Base-by-base conservation (phyloP, 2,888 invertebrate genomes). In the Cabera pusaria region DNA sequence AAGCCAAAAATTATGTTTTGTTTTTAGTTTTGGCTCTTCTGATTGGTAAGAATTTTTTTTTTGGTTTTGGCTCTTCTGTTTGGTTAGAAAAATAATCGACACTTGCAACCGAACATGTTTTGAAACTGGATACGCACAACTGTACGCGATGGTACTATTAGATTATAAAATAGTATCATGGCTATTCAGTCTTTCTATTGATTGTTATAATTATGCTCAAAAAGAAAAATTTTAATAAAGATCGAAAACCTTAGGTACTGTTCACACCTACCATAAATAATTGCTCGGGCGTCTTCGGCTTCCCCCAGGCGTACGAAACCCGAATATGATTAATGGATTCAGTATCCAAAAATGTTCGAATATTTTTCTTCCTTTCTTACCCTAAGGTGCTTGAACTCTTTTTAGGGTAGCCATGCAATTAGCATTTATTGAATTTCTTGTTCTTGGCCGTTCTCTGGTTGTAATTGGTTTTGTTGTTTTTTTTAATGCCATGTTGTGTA, bases 251-350 rank as follows among this genome's bases (percentile, higher is more conserved):
- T 22, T 16, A 1, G 2, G 5, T 5, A 6, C 1, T 7, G 10
- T 1, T 6, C 6, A 19, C 3, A 9, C 2, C 6, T 6, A 0
- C 1, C 3, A 6, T 11, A 17, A 17, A 21, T 5, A 27, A n/a
- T 19, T 12, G 17, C 16, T 38, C 34, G 22, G 9, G 25, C 29
- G 28, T 29, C 29, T 24, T 41, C 37, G 42, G 33, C 35, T 32
- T 60, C 67, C 75, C 66, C 56, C 61, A 43, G 72, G 77, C 73
- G 56, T 48, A 57, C 44, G 63, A 60, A 61, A 52, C 56, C 47
- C 47, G 52, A 59, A 51, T 59, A 72, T 80, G 78, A 80, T 78
- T 77, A 77, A 79, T 80, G 77, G 70, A 42, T 72, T 71, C 64
- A 58, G 61, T 64, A 67, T 62, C 54, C 65, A 60, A 70, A 71